A percentile compares a stretch with the other conserved stretches of the same genome.
Conservation (phyloP, 2,888 invertebrate species). For the Rhamphomyia laevipes region DNA sequence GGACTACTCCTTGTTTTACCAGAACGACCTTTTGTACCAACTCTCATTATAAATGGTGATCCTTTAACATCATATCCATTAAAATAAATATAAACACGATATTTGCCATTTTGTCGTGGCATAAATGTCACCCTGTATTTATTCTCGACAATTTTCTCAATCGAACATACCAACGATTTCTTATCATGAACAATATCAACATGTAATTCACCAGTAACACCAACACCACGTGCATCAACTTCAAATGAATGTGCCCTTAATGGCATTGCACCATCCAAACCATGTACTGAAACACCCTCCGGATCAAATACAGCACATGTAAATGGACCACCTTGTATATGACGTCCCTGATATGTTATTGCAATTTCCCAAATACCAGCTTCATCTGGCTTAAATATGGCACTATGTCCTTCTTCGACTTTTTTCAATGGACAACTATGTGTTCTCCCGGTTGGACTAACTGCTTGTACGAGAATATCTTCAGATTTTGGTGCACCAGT, state of each 20-base stretch:
- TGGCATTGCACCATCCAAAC: constrained; percentile 72
- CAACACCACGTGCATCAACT: constrained; percentile 61
- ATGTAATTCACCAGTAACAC: constrained; percentile 75
- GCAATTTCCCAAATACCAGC: constrained; percentile 95
- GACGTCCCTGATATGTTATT: constrained; percentile 89
- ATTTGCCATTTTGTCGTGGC: constrained; percentile 67
- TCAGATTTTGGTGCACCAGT: constrained; percentile 67
- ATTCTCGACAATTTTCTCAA: constrained; percentile 63
- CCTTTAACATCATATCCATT: constrained; percentile 78
- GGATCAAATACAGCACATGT: constrained; percentile 94
- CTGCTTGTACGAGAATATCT: constrained; percentile 85
- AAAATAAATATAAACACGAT: constrained; percentile 80
- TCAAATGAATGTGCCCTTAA: constrained; percentile 80
- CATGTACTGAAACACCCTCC: constrained; percentile 71
- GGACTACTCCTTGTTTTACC: constrained; percentile 44
- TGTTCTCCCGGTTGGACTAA: constrained; percentile 77
- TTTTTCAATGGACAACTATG: constrained; percentile 73
- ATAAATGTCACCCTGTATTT: constrained; percentile 70
- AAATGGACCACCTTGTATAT: constrained; percentile 93
- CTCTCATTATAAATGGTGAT: constrained; percentile 77
- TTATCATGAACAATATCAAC: constrained; percentile 87
- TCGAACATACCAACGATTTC: constrained; percentile 68
- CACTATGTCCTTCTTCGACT: constrained; percentile 82
- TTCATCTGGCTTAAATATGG: constrained; percentile 95
- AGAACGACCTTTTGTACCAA: constrained; percentile 56